A percentile compares a stretch with the other conserved stretches of the same genome.
Evolutionary conservation across 1,140 invertebrate genomes (phyloP).

Genomic region (Macrobrachium rosenbergii): DNA sequence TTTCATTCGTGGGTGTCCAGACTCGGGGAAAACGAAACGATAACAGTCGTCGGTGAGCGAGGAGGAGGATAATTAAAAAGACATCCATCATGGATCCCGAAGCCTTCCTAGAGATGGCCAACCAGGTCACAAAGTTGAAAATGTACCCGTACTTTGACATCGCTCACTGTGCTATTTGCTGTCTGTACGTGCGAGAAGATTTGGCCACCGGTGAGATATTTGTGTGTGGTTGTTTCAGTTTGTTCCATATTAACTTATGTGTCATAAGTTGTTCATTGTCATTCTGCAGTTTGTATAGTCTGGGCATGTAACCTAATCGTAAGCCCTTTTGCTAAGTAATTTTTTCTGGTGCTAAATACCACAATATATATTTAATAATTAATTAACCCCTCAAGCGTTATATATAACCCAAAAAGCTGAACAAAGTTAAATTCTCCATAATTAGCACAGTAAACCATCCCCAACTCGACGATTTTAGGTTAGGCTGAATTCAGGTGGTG

Average conservation of each 20-base stretch:
- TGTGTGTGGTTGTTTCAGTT: not conserved
- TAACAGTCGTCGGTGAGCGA: not conserved
- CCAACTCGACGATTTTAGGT: no score
- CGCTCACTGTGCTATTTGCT: constrained; percentile 91
- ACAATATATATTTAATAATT: not conserved
- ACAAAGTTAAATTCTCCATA: no score
- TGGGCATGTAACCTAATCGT: no score
- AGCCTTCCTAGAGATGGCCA: constrained; percentile 96
- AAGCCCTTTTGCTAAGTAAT: not conserved
- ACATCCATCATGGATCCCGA: constrained; percentile 85
- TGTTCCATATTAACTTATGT: not conserved
- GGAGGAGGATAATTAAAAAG: not conserved
- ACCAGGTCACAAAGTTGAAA: constrained; percentile 98
- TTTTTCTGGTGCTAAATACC: not conserved
- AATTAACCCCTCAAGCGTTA: not conserved
- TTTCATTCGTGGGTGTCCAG: constrained; percentile 27
- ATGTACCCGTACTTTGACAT: constrained; percentile 99
- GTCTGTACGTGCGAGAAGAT: constrained; percentile 95
- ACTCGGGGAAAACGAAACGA: not conserved
- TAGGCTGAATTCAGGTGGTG: no score
- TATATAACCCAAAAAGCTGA: not conserved
- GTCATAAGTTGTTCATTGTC: not conserved
- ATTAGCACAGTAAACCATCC: no score
- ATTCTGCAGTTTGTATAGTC: no score
- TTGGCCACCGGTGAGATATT: constrained; percentile 84